Conservation (phyloP, 2,113 vertebrate species). For the Lates calcarifer region DNA sequence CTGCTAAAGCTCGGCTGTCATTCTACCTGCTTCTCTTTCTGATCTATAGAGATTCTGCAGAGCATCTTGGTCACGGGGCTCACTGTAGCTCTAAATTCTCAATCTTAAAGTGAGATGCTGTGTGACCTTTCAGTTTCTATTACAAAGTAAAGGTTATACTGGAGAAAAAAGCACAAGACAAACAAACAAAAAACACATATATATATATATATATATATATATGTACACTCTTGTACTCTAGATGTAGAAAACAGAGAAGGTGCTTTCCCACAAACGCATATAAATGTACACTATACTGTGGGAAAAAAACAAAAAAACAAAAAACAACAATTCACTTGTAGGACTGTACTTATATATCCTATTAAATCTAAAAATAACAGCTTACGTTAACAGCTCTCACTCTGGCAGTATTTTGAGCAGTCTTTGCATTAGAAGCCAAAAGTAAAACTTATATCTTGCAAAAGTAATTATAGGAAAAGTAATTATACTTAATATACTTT, state of each 20-base stretch:
- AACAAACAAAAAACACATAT: slow-evolving; percentile 35
- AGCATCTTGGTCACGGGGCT: slow-evolving; percentile 44
- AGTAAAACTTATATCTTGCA: not conserved
- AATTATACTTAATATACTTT: too few relatives aligned
- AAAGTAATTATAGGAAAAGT: not conserved
- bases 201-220: slow-evolving; percentile 15
- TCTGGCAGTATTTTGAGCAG: too few relatives aligned
- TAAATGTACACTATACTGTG: not conserved
- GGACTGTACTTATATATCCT: too few relatives aligned
- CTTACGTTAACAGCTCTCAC: too few relatives aligned
- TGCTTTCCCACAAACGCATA: not conserved
- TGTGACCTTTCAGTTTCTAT: slow-evolving; percentile 74
- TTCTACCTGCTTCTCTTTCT: slow-evolving; percentile 42
- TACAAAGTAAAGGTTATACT: slow-evolving; percentile 69
- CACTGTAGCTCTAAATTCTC: slow-evolving; percentile 55
- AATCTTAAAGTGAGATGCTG: slow-evolving; percentile 64
- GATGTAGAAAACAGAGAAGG: not conserved
- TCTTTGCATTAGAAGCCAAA: not conserved
- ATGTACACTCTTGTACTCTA: not conserved
- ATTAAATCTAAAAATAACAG: not conserved
- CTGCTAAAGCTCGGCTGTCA: slow-evolving; percentile 13
- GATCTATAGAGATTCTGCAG: slow-evolving; percentile 41
- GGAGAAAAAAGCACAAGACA: slow-evolving; percentile 32
- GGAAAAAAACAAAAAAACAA: not conserved
- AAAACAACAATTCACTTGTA: not conserved